These are phyloP conservation scores for Helogale parvula DNA, from an alignment of 2,113 vertebrate species.

Conservation along the genomic window DNA sequence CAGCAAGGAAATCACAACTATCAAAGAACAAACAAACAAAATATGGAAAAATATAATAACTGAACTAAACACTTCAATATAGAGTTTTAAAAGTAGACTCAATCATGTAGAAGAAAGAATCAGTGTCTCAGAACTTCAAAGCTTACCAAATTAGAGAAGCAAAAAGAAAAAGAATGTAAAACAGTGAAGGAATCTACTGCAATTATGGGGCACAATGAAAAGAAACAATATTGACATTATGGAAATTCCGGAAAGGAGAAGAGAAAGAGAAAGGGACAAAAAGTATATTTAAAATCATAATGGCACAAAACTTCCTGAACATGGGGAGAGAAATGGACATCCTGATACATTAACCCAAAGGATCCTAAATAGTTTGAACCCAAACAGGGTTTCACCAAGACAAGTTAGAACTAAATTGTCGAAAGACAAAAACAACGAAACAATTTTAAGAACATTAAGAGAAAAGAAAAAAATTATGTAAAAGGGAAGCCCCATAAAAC, in stretches of 20 bases:
- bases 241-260: neutral
- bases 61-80: neutral
- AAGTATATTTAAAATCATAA: neutral
- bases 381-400: neutral
- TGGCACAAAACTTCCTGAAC: neutral
- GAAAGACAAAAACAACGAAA: neutral
- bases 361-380: neutral
- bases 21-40: neutral
- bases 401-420: neutral
- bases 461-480: neutral
- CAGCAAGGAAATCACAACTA: neutral
- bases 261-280: neutral
- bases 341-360: neutral
- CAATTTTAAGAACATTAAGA: neutral
- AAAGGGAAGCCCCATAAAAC: neutral
- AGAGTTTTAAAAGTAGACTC: neutral
- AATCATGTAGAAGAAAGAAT: neutral
- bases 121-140: neutral
- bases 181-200: neutral
- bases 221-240: neutral
- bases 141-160: neutral
- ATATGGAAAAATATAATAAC: neutral
- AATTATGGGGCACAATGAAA: neutral
- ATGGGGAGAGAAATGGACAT: neutral
- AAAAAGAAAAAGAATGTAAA: neutral